Evolutionary conservation across 2,888 invertebrate species (phyloP), one percentile per base, ranked within the genome.

Genomic region (Carterocephalus palaemon): DNA sequence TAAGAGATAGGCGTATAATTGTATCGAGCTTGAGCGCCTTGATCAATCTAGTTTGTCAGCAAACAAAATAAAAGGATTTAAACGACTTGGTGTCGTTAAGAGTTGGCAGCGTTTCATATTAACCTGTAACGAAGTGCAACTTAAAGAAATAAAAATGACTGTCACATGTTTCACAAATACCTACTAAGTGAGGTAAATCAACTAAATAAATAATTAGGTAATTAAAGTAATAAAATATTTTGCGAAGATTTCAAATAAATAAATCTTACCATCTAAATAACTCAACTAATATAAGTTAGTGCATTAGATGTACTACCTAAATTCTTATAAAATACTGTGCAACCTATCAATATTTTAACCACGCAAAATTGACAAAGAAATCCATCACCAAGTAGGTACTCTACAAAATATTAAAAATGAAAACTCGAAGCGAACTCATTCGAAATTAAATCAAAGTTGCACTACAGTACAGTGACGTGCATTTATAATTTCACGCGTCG

Each of bases 401-500:
- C 29, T 15, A 31, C 29, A 31, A 39, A 39, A 19, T 15, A 17
- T 12, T 24, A 17, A 38, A 26, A 42, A 20, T 16, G 28, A 22
- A 29, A 29, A 16, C 38, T 39, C 19, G 23, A 43, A 19, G 37
- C 43, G 24, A 45, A 31, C 43, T 13, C 12, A 32, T 22, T 4
- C 36, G n/a, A 31, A 31, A 45, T 45, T 45, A 45, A 45, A 45
- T 45, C 45, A 45, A 45, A 31, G 32, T 45, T 45, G 45, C 45
- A 39, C 32, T 39, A 39, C 39, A 46, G 26, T 46, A 46, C 45
- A 39, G 51, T 42, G 47, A 43, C 39, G 48, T 53, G 56, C 52
- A 60, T 60, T 58, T 59, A 70, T 74, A 76, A 84, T 80, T 82
- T 76, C 67, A 79, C 72, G 75, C 78, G 70, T 70, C 70, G 72